phyloP scores from a whole-genome alignment of 1,140 invertebrate genomes.

The Harpegnathos saltator region DNA sequence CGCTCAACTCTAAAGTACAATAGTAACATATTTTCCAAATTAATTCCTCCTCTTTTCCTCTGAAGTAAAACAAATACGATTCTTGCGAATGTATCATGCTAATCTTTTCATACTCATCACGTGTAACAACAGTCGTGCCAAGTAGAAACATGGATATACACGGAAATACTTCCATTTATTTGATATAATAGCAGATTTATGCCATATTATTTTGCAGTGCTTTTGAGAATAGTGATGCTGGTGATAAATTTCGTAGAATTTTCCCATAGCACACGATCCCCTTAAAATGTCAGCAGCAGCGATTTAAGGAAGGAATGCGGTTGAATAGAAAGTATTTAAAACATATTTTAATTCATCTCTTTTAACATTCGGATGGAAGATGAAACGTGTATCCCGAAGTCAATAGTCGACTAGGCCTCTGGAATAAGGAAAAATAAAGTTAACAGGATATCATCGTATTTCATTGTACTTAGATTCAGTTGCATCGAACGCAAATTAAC shows the following conservation, averaged over 20 bases:
- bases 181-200: constrained; percentile 24
- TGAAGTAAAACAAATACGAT: constrained; percentile 33
- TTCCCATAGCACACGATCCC: constrained; percentile 12
- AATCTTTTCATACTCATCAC: background rate
- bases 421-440: constrained; percentile 40
- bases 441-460: background rate
- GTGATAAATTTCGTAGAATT: background rate
- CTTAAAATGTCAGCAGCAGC: constrained; percentile 14
- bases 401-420: constrained; percentile 74
- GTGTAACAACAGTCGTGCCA: background rate
- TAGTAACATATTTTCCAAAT: too few relatives aligned
- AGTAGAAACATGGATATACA: constrained; percentile 1
- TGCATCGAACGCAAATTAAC: constrained; percentile 4
- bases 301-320: constrained; percentile 66
- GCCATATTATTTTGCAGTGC: constrained; percentile 4
- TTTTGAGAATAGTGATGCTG: background rate
- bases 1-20: constrained; percentile 22
- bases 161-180: constrained; percentile 14
- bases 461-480: constrained; percentile 1
- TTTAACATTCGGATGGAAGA: constrained; percentile 64
- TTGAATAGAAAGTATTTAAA: constrained; percentile 58
- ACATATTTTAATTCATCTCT: constrained; percentile 3
- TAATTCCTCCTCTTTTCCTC: background rate
- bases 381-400: constrained; percentile 55
- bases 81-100: background rate